These are phyloP conservation scores for Tenualosa thibaudeaui DNA, from an alignment of 2,797 vertebrate species.

Conservation along the genomic window DNA sequence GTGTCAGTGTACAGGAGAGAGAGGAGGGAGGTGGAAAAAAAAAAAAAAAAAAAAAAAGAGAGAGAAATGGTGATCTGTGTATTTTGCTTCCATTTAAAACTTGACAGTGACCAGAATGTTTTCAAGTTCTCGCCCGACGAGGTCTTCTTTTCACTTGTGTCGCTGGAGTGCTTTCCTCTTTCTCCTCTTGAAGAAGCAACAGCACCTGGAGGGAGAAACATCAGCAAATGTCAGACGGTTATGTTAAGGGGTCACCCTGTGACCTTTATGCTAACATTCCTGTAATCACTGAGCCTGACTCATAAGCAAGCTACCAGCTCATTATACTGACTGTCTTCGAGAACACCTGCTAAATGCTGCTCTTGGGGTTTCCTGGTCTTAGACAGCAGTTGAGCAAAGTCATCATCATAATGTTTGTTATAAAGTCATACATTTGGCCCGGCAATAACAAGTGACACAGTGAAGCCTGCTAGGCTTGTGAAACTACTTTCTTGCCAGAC, in stretches of 20 bases:
- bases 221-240: neutral
- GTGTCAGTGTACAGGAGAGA: neutral
- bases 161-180: conserved; percentile 97
- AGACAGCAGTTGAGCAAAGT: too few species aligned
- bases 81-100: conserved; percentile 79
- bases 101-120: conserved; percentile 80
- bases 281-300: too few species aligned
- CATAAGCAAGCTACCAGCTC: too few species aligned
- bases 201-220: conserved; percentile 81
- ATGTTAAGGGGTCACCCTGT: neutral
- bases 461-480: too few species aligned
- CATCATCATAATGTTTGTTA: too few species aligned
- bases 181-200: conserved; percentile 97
- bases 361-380: too few species aligned
- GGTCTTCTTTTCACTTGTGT: conserved; percentile 84
- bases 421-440: too few species aligned
- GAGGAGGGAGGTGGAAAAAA: conserved; percentile 40
- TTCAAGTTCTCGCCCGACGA: conserved; percentile 71
- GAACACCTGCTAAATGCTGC: too few species aligned
- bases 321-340: too few species aligned
- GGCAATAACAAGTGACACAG: too few species aligned
- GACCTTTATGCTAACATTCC: too few species aligned
- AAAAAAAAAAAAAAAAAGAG: conserved; percentile 43
- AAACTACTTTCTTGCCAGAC: too few species aligned
- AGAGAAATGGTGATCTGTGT: conserved; percentile 51